Conservation (phyloP, 2,113 vertebrate genomes). For the Odocoileus hemionus region DNA sequence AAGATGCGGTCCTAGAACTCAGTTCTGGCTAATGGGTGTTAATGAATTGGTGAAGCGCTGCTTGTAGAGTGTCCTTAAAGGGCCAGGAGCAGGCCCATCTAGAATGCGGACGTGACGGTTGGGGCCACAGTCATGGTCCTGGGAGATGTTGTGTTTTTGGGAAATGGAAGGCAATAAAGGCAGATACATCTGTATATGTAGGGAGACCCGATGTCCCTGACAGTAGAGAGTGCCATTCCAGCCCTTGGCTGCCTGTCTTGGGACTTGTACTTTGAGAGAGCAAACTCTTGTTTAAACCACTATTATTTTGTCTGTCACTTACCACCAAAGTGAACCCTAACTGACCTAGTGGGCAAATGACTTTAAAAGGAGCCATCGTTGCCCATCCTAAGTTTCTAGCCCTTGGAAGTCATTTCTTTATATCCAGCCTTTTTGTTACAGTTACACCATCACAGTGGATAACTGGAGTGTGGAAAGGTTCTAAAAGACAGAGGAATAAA, state of each 20-base stretch:
- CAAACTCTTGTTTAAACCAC: neutral
- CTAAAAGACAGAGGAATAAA: neutral
- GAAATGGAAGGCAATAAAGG: neutral
- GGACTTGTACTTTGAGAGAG: neutral
- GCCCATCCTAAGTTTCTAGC: neutral
- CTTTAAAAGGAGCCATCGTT: neutral
- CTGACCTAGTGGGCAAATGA: neutral
- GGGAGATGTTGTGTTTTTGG: neutral
- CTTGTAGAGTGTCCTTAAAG: neutral
- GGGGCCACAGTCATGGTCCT: neutral
- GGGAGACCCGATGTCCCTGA: neutral
- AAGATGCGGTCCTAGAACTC: neutral
- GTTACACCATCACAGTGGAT: neutral
- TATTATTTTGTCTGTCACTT: neutral
- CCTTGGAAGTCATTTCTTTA: conserved; percentile 18
- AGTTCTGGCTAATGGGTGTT: neutral
- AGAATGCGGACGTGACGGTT: fast-evolving
- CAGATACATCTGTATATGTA: neutral
- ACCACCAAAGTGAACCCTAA: neutral
- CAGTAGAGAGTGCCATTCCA: neutral
- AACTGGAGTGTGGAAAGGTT: neutral
- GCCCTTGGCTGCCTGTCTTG: neutral
- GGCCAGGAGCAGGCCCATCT: too few relatives aligned
- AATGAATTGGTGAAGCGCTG: neutral
- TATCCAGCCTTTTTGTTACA: neutral